Evolutionary conservation across 1,140 invertebrate genomes (phyloP).

Genomic region (Calephelis nemesis): DNA sequence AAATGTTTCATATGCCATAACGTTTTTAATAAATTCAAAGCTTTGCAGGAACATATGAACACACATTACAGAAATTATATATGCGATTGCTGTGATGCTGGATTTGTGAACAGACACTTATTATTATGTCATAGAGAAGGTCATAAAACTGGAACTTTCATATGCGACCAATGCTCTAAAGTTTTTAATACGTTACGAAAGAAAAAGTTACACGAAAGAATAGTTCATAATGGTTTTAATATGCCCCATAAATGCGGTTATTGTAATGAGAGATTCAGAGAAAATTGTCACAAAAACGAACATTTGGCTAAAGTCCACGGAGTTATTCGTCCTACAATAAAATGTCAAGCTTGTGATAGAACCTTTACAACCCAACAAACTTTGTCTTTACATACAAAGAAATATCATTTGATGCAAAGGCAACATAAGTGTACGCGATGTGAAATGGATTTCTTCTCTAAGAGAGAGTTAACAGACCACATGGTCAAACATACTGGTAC

Average conservation of each 20-base stretch:
- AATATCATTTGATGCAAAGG: conserved; percentile 56
- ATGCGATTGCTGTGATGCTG: conserved; percentile 49
- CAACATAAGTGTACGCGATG: conserved; percentile 41
- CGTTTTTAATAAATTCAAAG: conserved; percentile 48
- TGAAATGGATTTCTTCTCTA: conserved; percentile 45
- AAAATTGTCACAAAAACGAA: conserved; percentile 44
- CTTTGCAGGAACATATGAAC: conserved; percentile 51
- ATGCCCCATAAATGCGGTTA: conserved; percentile 50
- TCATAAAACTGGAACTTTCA: conserved; percentile 43
- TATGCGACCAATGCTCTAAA: conserved; percentile 45
- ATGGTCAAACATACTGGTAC: conserved; percentile 81
- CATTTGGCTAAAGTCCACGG: conserved; percentile 51
- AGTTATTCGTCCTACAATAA: conserved; percentile 32
- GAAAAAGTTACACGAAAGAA: conserved; percentile 42
- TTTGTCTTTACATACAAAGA: conserved; percentile 47
- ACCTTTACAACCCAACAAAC: conserved; percentile 41
- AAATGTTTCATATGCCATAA: conserved; percentile 48
- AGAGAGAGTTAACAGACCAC: conserved; percentile 50
- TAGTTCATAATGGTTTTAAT: conserved; percentile 39
- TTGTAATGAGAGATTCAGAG: conserved; percentile 47
- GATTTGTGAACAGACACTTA: conserved; percentile 42
- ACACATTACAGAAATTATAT: conserved; percentile 53
- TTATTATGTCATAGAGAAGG: conserved; percentile 41
- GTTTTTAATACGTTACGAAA: conserved; percentile 42
- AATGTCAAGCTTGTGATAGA: conserved; percentile 54